Evolutionary conservation across 2,888 invertebrate genomes (phyloP), one percentile per base, ranked within the genome.

Genomic region (Pristionchus exspectatus): DNA sequence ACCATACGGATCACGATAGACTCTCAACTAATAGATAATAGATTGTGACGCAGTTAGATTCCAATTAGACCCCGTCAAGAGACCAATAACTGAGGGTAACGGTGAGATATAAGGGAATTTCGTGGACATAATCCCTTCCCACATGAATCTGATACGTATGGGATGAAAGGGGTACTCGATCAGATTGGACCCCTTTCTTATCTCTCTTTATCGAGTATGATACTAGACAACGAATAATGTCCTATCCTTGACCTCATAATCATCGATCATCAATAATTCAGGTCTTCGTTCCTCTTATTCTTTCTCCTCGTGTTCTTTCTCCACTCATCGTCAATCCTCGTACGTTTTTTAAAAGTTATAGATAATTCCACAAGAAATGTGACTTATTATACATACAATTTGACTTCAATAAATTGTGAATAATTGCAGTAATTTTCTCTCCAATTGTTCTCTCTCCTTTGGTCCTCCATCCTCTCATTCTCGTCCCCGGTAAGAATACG

Each of bases 291-390:
- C 94, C 94, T 54, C 90, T 94, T 24, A 91, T 94, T 27, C 92
- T 94, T 50, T 92, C 92, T 89, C 94, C 94, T 92, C 93, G 94
- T 92, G 92, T 93, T 81, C 90, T 94, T 59, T 92, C 93, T 66
- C 93, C 93, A 24, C 91, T 93, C 18, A 93, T 93, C 87, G 81
- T 94, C 18, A 91, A 91, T 38, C 93, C 94, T 10, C 69, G 69
- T 72, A 1, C 27, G 69, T 30, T 30, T 92, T 92, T 92, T 24
- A 93, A 93, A 72, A 92, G 93, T 87, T 90, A 93, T 24, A 90
- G 94, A 59, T 93, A 93, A 14, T 59, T 59, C 2, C 18, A 16
- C 18, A 38, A 44, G 4, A 83, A 83, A 18, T 38, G 38, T 38
- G 38, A 5, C 38, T 5, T 38, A 5, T 38, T 38, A 38, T 38